phyloP scores from a whole-genome alignment of 2,888 invertebrate genomes.

The Melangyna quadrimaculata region DNA sequence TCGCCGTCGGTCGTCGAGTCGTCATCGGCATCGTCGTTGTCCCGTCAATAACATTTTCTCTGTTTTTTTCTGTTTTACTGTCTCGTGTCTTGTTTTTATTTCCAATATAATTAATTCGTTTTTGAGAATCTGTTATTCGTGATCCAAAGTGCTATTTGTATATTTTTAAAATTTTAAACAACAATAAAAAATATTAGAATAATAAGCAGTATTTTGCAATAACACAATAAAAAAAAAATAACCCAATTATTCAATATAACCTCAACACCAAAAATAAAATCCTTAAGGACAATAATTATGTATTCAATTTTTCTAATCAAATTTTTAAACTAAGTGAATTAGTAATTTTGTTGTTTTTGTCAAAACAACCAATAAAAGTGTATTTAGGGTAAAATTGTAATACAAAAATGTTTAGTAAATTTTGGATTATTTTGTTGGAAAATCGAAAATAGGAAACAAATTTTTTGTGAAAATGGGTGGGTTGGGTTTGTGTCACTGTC shows the following conservation, averaged over 20 bases:
- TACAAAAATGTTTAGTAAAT: not conserved
- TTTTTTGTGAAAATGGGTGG: conserved; percentile 38
- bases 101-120: not conserved
- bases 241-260: not conserved
- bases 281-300: conserved; percentile 43
- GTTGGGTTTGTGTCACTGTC: conserved; percentile 15
- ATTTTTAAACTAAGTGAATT: not conserved
- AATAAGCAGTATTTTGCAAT: not conserved
- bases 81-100: conserved; percentile 40
- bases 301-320: conserved; percentile 9
- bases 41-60: conserved; percentile 37
- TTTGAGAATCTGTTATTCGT: not conserved
- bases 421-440: conserved; percentile 23
- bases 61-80: conserved; percentile 33
- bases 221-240: not conserved
- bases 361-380: conserved; percentile 1
- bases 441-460: conserved; percentile 54
- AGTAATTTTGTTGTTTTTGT: not conserved
- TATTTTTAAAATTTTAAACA: not conserved
- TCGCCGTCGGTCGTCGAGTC: not conserved
- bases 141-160: conserved; percentile 52
- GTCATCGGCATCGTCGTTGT: not conserved
- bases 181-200: not conserved
- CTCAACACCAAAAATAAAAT: conserved; percentile 3
- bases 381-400: conserved; percentile 4